Percentiles rank a stretch among this genome's conserved stretches.
Conservation (phyloP, 2,113 vertebrate species). For the Melospiza melodia region DNA sequence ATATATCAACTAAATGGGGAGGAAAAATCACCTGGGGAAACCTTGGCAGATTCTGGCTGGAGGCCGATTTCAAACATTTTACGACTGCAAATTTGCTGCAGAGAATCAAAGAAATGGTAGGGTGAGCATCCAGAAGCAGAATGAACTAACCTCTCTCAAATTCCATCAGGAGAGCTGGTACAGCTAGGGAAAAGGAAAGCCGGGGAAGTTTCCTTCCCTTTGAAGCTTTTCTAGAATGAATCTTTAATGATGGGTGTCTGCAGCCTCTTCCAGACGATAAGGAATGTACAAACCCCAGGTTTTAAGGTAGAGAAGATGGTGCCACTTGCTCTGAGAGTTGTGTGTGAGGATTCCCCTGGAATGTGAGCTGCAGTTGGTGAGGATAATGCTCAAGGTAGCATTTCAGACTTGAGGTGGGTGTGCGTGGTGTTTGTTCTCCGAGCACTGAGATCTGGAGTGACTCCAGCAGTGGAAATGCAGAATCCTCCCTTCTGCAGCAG, state of each 20-base stretch:
- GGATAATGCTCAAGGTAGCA: background rate
- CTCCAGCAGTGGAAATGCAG: background rate
- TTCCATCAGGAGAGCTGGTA: background rate
- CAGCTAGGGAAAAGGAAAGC: background rate
- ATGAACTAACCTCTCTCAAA: background rate
- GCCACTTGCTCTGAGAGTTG: background rate
- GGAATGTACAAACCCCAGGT: background rate
- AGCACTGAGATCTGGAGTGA: background rate
- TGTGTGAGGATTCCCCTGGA: background rate
- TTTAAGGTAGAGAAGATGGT: background rate
- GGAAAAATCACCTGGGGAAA: background rate
- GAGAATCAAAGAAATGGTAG: background rate
- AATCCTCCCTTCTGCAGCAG: background rate
- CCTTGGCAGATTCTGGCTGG: background rate
- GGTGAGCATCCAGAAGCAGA: slow-evolving; percentile 12
- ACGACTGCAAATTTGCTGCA: background rate
- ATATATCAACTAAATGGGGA: background rate
- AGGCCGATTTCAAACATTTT: background rate
- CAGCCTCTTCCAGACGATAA: background rate
- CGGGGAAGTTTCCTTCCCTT: background rate
- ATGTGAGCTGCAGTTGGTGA: background rate
- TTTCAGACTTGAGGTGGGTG: background rate
- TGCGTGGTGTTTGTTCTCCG: background rate
- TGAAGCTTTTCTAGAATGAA: background rate
- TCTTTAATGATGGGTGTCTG: background rate